Evolutionary conservation across 2,888 invertebrate species (phyloP).

Genomic region (Clitarchus hookeri): DNA sequence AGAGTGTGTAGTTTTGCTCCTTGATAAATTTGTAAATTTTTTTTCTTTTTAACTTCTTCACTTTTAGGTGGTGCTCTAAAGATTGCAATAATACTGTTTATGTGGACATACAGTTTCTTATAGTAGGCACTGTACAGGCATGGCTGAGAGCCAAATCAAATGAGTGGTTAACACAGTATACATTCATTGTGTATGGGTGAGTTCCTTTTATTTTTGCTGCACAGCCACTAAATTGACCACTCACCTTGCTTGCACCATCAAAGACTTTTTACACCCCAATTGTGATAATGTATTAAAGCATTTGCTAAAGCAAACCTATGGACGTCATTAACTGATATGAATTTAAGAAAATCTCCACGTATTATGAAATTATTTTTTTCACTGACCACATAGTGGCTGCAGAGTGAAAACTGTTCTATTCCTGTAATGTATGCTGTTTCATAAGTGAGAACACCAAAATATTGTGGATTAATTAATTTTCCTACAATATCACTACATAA

Average conservation of each 20-base stretch:
- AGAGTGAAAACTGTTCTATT: no score
- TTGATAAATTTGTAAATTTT: neutral
- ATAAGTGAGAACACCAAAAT: no score
- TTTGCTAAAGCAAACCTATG: neutral
- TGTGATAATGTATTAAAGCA: neutral
- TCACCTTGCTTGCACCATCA: slow-evolving; percentile 15
- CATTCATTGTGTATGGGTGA: neutral
- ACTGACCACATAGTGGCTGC: neutral
- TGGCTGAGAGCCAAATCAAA: neutral
- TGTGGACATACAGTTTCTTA: slow-evolving; percentile 18
- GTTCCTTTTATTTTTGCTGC: slow-evolving; percentile 16
- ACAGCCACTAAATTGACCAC: slow-evolving; percentile 1
- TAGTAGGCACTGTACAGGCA: neutral
- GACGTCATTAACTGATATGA: neutral
- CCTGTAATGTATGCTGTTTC: no score
- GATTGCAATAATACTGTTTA: slow-evolving; percentile 17
- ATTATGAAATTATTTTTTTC: neutral
- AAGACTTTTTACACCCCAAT: neutral
- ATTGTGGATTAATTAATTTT: no score
- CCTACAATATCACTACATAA: no score
- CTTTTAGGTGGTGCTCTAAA: slow-evolving; percentile 19
- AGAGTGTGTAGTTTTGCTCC: neutral
- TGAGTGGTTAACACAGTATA: neutral
- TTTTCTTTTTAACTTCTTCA: neutral
- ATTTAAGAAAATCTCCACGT: slow-evolving; percentile 18